Evolutionary conservation across 2,797 vertebrate species (phyloP), one percentile per base, ranked within the genome.

Genomic region (Acanthurus lineatus): DNA sequence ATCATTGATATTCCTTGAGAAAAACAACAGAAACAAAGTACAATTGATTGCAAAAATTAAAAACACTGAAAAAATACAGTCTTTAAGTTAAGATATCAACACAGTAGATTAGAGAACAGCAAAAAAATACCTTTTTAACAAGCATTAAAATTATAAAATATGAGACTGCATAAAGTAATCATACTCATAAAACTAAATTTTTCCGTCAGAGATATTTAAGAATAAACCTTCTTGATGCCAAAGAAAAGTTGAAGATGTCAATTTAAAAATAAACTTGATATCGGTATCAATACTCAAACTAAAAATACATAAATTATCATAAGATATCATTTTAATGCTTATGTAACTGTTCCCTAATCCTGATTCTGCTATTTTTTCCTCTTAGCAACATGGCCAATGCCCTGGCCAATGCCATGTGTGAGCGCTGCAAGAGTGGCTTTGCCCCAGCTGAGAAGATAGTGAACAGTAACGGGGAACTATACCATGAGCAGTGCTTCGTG

Each of bases 311-410:
- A 32, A 32, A 5, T 32, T 4, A 4, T 32, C 28, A 32, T 4
- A 32, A 32, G 28, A 32, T 42, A 42, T 42, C 40, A 1, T 10
- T 10, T 42, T 42, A n/a, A 14, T 19, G 17, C 16, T 49, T 9
- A 15, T 14, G 45, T 11, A 48, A 48, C 4, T 17, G 5, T 49
- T 3, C 3, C 40, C 17, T 48, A 5, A 76, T 57, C 16, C 62
- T 82, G 0, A 71, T 32, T n/a, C 0, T 65, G 20, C 25, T 22
- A 0, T 28, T 25, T 22, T 60, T 59, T 59, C 47, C n/a, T 66
- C 63, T 44, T 92, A 99, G 98, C 94, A 99, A 99, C 91, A 99
- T 99, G 98, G 97, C 97, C 2, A 99, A 97, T 0, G 97, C 98
- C 0, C 94, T 99, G 81, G 97, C 97, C 78, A 99, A 97, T 0